Base-by-base conservation (phyloP, 2,113 vertebrate genomes). In the Phylloscopus trochilus region DNA sequence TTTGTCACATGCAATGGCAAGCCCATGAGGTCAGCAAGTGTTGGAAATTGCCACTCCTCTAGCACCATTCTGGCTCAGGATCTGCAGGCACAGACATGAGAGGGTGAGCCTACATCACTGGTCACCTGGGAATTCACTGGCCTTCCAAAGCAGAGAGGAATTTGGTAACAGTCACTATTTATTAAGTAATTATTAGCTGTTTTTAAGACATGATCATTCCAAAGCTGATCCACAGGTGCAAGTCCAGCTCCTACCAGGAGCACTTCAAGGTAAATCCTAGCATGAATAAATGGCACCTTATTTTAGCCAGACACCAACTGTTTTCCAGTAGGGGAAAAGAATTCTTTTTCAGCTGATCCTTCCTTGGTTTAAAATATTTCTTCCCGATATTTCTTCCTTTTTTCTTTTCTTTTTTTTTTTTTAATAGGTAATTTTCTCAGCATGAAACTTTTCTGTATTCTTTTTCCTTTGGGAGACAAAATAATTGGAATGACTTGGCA, bases 401-500 rank as follows among this genome's bases (percentile, higher is more conserved):
- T 11, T 7, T 33, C 41, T 74, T 58, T 51, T 60, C 33, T 70
- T 53, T 5, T 51, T 20, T n/a, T 11, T 39, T 44, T 51, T 55
- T 37, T 43, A 80, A 67, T 66, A 58, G 21, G 15, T 75, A 55
- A 72, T 90, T 92, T 94, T 78, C 70, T 89, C 52, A 56, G 39
- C 43, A 35, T 68, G 70, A 92, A 77, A 35, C 31, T 74, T 85
- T 89, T 90, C 64, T 83, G 23, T 60, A 56, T 69, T 76, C 56
- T 90, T 93, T 80, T 31, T 90, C 79, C 52, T 82, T 88, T 78
- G 52, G 74, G 60, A 95, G 81, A 85, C 69, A 89, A 89, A 91
- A 87, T 72, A 96, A 93, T 89, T 94, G 90, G 64, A 73, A 85
- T 83, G 37, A 76, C 44, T 83, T 94, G 86, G 83, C 83, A 95